These are phyloP conservation scores for Penaeus chinensis DNA, from an alignment of 1,140 invertebrate genomes.

Conservation along the genomic window DNA sequence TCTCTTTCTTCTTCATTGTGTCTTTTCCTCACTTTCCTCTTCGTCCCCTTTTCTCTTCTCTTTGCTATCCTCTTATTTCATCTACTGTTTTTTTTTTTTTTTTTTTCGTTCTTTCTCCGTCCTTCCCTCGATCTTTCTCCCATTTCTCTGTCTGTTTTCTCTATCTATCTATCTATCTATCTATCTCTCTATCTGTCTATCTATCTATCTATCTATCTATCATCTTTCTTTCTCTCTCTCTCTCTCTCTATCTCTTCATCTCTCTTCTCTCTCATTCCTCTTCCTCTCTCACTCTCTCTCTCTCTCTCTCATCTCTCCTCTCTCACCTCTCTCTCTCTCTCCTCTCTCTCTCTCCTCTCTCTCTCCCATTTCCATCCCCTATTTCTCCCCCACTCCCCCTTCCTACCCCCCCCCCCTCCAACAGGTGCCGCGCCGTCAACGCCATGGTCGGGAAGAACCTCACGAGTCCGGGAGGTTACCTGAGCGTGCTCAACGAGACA, in stretches of 20 bases:
- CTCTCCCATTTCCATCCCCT: background rate
- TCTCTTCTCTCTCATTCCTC: background rate
- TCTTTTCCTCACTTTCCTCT: background rate
- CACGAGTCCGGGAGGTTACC: background rate
- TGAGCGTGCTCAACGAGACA: background rate
- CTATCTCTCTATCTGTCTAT: background rate
- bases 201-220: background rate
- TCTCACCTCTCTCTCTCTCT: too few species aligned
- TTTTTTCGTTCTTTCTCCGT: background rate
- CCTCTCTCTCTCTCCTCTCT: too few species aligned
- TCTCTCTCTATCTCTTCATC: background rate
- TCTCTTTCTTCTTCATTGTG: too few species aligned
- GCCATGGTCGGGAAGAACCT: background rate
- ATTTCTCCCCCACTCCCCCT: background rate
- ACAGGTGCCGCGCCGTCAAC: constrained; percentile 32
- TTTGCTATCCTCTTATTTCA: background rate
- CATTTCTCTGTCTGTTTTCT: background rate
- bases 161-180: background rate
- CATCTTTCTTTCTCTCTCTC: background rate
- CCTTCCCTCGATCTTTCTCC: background rate
- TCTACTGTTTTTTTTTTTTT: background rate
- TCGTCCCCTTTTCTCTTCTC: constrained; percentile 29
- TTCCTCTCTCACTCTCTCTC: too few species aligned
- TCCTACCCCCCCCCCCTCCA: background rate
- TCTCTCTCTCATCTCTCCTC: background rate